Conservation (phyloP, 2,888 invertebrate species). For the Omphaloscelis lunosa region DNA sequence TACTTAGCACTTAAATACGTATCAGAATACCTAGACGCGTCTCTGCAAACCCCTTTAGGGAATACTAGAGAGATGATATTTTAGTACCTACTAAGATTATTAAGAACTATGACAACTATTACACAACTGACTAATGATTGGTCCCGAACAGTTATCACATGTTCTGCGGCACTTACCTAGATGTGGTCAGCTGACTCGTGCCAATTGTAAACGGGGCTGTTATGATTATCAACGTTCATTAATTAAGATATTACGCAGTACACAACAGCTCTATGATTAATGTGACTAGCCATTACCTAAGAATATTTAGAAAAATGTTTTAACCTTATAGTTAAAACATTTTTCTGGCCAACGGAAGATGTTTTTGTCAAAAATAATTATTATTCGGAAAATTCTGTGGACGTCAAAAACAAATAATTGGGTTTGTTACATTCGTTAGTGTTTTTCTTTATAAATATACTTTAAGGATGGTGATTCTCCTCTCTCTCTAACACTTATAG, state of each 20-base stretch:
- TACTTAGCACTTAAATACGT: too few relatives aligned
- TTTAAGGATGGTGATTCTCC: neutral
- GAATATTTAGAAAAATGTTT: neutral
- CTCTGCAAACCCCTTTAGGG: neutral
- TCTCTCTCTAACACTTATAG: neutral
- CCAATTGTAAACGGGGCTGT: slow-evolving; percentile 23
- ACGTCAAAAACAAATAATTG: neutral
- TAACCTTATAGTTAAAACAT: too few relatives aligned
- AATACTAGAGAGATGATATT: neutral
- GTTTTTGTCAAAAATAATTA: neutral
- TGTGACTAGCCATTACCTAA: neutral
- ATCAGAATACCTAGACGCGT: neutral
- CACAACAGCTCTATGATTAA: neutral
- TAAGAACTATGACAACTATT: slow-evolving; percentile 2
- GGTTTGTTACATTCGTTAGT: neutral
- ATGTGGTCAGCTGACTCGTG: slow-evolving; percentile 20
- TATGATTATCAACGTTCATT: slow-evolving; percentile 19
- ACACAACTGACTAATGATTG: slow-evolving; percentile 23
- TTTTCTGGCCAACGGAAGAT: neutral
- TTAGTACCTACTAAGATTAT: neutral
- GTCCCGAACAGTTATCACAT: slow-evolving; percentile 18
- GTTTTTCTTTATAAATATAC: neutral
- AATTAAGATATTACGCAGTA: slow-evolving; percentile 22
- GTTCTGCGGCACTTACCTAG: slow-evolving; percentile 26
- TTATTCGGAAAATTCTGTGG: neutral